Base-by-base conservation (phyloP, 2,888 invertebrate genomes). In the Torymus texanus region DNA sequence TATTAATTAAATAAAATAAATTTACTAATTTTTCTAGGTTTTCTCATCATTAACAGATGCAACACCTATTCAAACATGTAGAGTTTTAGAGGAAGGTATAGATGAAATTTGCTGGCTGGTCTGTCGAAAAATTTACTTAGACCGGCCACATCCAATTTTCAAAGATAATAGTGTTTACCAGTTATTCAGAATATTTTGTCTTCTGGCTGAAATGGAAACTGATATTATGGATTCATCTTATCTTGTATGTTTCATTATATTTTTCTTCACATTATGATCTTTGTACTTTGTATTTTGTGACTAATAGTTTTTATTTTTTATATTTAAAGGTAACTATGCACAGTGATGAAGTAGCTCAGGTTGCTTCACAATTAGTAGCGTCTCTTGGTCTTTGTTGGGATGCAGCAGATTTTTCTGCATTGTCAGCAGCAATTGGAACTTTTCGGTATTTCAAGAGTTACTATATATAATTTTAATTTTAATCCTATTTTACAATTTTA, bases 131-230 rank as follows among this genome's bases (percentile, higher is more conserved):
- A 92, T 91, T 74, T 93, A 93, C 82, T 86, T 94, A 24, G 89
- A 91, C 3, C 91, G 94, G 61, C 93, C 94, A 81, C 92, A 92
- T 84, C 92, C 93, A 2, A 89, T 93, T 11, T 94, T 95, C 84
- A 90, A 92, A 12, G 94, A 94, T 82, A 92, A 93, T 74, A 94
- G 94, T 18, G 92, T 94, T 10, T 95, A 94, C 88, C 94, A 95
- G 87, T 91, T 96, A 75, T 96, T 95, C 89, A 91, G 95, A 82
- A 94, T 96, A 85, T 96, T 95, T 90, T 96, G 96, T 86, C 92
- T 96, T 13, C 91, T 96, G 5, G 94, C 94, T 0, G 96, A 96
- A 86, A 91, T 95, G 80, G 92, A 93, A n/a, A 92, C 92, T 21
- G 94, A 94, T 74, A 91, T 93, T 24, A 91, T 91, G 29, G 88